Evolutionary conservation across 2,888 invertebrate genomes (phyloP).

Genomic region (Thelaira solivaga): DNA sequence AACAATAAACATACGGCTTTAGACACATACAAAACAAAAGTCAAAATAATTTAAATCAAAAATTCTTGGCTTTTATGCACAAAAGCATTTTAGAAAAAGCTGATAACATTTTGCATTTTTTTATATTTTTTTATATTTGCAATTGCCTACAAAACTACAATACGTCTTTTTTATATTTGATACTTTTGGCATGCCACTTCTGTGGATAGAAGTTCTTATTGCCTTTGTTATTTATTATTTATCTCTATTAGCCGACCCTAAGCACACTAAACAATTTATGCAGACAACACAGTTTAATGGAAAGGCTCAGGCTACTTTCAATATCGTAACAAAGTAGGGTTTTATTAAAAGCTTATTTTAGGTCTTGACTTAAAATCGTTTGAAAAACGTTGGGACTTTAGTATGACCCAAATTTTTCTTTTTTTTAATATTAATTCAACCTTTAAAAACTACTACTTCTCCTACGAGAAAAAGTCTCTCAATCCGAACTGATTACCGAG

Average conservation of each 20-base stretch:
- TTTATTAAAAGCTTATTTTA: too few species aligned
- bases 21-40: slow-evolving; percentile 31
- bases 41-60: slow-evolving; percentile 25
- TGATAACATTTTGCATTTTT: slow-evolving; percentile 7
- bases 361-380: too few species aligned
- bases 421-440: too few species aligned
- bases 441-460: too few species aligned
- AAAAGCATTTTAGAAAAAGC: not conserved
- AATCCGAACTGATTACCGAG: too few species aligned
- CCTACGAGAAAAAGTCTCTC: too few species aligned
- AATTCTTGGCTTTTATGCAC: slow-evolving; percentile 23
- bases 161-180: slow-evolving; percentile 10
- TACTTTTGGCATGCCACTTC: not conserved
- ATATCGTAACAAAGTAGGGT: too few species aligned
- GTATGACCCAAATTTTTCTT: too few species aligned
- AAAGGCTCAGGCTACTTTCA: too few species aligned
- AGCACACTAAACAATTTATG: too few species aligned
- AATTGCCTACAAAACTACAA: slow-evolving; percentile 16
- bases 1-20: too few species aligned
- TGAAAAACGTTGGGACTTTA: too few species aligned
- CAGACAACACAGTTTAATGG: not conserved
- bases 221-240: slow-evolving; percentile 10
- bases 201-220: not conserved
- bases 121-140: slow-evolving; percentile 24
- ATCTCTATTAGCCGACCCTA: slow-evolving; percentile 7